Conservation (phyloP, 2,888 invertebrate species). For the Timema cristinae region DNA sequence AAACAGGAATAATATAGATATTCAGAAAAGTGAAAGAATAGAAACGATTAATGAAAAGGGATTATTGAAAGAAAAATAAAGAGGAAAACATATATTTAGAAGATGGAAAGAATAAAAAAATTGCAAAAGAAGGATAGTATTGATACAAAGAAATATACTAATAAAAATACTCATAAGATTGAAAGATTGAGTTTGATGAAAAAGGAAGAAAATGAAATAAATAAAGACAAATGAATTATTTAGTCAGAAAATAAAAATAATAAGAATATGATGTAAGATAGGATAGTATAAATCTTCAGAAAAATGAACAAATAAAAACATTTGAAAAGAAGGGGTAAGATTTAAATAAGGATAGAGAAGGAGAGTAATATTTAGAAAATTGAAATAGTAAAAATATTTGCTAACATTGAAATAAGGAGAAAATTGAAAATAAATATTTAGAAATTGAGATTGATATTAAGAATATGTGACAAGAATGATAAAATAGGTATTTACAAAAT, state of each 20-base stretch:
- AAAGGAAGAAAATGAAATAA: not conserved
- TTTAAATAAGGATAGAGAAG: not conserved
- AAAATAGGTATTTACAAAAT: not conserved
- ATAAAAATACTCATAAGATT: not conserved
- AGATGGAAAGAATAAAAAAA: too few species aligned
- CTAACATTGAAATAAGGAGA: not conserved
- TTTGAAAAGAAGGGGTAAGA: slow-evolving; percentile 2
- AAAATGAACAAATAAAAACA: not conserved
- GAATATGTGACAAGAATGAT: not conserved
- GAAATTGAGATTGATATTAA: slow-evolving; percentile 11
- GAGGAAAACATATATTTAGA: too few species aligned
- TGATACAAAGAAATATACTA: not conserved
- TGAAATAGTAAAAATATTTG: not conserved
- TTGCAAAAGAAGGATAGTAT: too few species aligned
- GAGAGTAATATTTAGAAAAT: not conserved
- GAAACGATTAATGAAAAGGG: too few species aligned
- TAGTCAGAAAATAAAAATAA: not conserved
- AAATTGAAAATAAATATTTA: not conserved
- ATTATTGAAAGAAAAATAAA: not conserved
- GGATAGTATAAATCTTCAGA: not conserved
- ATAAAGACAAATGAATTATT: not conserved
- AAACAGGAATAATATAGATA: not conserved
- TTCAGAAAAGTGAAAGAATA: not conserved
- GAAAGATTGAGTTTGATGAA: not conserved
- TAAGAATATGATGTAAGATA: not conserved